phyloP scores from a whole-genome alignment of 2,888 invertebrate species.

The Trilocha varians region DNA sequence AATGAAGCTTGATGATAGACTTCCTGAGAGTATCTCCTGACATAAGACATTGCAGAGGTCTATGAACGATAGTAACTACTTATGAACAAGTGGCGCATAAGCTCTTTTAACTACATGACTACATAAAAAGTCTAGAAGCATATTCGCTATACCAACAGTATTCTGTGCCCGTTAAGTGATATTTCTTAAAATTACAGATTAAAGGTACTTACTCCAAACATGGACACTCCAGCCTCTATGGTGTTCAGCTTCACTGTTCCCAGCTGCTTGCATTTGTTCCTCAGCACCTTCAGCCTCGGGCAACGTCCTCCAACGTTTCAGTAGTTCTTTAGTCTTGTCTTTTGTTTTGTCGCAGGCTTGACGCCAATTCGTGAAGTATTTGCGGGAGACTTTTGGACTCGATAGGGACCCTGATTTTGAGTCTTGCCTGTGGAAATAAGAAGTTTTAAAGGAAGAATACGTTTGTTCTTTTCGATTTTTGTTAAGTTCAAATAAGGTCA shows the following conservation, averaged over 20 bases:
- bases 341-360: slow-evolving; percentile 84
- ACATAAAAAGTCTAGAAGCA: too few species aligned
- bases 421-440: slow-evolving; percentile 56
- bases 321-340: slow-evolving; percentile 80
- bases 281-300: slow-evolving; percentile 69
- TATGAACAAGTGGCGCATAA: too few species aligned
- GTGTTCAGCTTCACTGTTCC: slow-evolving; percentile 51
- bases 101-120: too few species aligned
- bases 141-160: too few species aligned
- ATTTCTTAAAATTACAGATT: not conserved
- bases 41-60: too few species aligned
- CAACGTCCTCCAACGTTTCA: slow-evolving; percentile 80
- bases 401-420: slow-evolving; percentile 44
- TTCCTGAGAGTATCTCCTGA: too few species aligned
- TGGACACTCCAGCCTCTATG: slow-evolving; percentile 83
- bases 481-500: too few species aligned
- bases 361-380: slow-evolving; percentile 82
- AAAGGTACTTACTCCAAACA: slow-evolving; percentile 78
- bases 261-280: slow-evolving; percentile 47
- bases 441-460: too few species aligned
- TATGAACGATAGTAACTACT: too few species aligned
- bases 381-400: slow-evolving; percentile 77
- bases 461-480: too few species aligned
- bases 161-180: too few species aligned
- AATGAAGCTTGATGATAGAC: too few species aligned